Percentiles rank a stretch among this genome's conserved stretches.
Evolutionary conservation across 2,888 invertebrate species (phyloP).

Genomic region (Epistrophella euchroma): DNA sequence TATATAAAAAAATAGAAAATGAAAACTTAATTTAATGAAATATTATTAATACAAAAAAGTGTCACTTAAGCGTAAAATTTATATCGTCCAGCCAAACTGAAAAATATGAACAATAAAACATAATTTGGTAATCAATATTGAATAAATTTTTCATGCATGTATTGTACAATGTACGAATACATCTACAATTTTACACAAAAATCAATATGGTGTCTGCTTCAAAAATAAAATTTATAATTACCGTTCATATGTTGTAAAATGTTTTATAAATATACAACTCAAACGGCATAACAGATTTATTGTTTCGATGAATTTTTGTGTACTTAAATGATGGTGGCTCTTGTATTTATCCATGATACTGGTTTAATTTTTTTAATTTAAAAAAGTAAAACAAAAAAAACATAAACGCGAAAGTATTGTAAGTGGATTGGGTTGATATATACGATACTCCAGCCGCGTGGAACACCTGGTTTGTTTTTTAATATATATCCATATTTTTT

Average conservation of each 20-base stretch:
- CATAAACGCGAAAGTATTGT: too few species aligned
- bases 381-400: neutral
- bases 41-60: neutral
- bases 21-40: too few species aligned
- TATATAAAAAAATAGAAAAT: too few species aligned
- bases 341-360: neutral
- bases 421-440: too few species aligned
- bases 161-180: too few species aligned
- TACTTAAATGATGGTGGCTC: neutral
- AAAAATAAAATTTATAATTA: slow-evolving; percentile 4
- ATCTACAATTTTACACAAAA: neutral
- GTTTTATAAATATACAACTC: neutral
- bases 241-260: slow-evolving; percentile 1
- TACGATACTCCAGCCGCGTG: neutral
- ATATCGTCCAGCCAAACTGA: neutral
- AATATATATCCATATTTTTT: slow-evolving; percentile 22
- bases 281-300: neutral
- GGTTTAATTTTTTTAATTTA: neutral
- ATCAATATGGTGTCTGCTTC: neutral
- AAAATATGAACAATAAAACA: too few species aligned
- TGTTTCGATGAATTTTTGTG: neutral
- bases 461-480: slow-evolving; percentile 28
- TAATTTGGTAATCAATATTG: neutral
- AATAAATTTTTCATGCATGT: neutral
- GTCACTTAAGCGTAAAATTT: neutral